Conservation (phyloP, 2,888 invertebrate genomes). For the Dicyrtoma fusca region DNA sequence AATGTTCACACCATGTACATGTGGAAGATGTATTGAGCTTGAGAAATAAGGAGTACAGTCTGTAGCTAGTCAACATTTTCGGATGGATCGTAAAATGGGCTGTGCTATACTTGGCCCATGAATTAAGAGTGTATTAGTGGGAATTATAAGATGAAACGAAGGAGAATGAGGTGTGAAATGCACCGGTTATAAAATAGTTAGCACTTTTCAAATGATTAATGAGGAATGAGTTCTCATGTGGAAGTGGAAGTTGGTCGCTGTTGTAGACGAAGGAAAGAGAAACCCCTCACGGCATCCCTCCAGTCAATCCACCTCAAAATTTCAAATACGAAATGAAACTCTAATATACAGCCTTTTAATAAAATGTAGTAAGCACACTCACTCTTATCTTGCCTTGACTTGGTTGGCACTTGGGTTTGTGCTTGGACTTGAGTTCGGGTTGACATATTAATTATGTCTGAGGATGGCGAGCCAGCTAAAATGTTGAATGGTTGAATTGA, state of each 20-base stretch:
- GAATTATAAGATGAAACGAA: neutral
- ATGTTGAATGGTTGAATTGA: too few relatives aligned
- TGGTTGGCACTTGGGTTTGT: too few relatives aligned
- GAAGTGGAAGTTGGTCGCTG: too few relatives aligned
- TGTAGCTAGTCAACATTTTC: too few relatives aligned
- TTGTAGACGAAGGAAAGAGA: conserved; percentile 9
- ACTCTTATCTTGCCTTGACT: neutral
- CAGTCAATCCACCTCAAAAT: conserved; percentile 15
- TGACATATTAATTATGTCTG: conserved; percentile 27
- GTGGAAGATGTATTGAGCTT: too few relatives aligned
- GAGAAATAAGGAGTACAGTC: too few relatives aligned
- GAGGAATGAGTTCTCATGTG: conserved; percentile 44
- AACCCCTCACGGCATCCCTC: conserved; percentile 15
- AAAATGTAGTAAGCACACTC: neutral
- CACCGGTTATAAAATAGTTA: conserved; percentile 56
- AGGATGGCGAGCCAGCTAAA: too few relatives aligned
- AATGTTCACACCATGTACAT: too few relatives aligned
- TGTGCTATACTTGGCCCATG: too few relatives aligned
- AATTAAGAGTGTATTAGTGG: neutral
- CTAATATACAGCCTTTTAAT: conserved; percentile 50
- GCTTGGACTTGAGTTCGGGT: neutral
- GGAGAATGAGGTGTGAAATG: conserved; percentile 53
- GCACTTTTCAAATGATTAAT: conserved; percentile 55
- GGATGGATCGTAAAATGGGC: too few relatives aligned
- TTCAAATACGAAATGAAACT: conserved; percentile 8